Base-by-base conservation (phyloP, 1,140 invertebrate genomes). In the Dinothrombium tinctorium region DNA sequence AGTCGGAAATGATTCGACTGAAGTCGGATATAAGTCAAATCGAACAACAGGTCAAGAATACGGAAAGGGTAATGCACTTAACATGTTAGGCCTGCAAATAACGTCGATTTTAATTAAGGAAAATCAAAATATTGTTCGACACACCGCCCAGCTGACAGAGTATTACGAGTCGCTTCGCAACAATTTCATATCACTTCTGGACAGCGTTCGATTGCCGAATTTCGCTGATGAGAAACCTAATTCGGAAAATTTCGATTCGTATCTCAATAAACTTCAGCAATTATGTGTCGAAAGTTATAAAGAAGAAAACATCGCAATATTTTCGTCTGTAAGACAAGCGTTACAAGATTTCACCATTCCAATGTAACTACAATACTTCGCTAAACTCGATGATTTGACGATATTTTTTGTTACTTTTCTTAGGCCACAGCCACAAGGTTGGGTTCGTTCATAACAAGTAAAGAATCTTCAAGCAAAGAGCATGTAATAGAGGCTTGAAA, bases 101-200 rank as follows among this genome's bases (percentile, higher is more conserved):
- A 25, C 42, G 31, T 41, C 28, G 20, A 41, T 44, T 40, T n/a
- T 22, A 15, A 42, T 43, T 9, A 19, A 56, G 45, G 57, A 59
- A 36, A 71, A 68, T 44, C 65, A 67, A 50, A 47, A 62, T 45
- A 59, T 67, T 29, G 51, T 62, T 31, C 66, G 73, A 45, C 69
- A 77, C 50, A 77, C 71, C 59, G 74, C 71, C 55, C 78, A 81
- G 56, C 60, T 90, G 37, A 79, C 76, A 50, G 76, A 84, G 52
- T 89, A 89, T 59, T 86, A 89, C 56, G 78, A 83, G 57, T 82
- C 76, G 45, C 61, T 90, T 37, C 69, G 80, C n/a, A 81, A 82
- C 55, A 89, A 87, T 60, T 78, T 90, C n/a, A 49, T 50, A 50
- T 78, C 76, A 7, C 60, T 86, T 46, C 60, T 90, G 52, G 81